Conservation (phyloP, 1,140 invertebrate species). For the Parapsyche elsis region DNA sequence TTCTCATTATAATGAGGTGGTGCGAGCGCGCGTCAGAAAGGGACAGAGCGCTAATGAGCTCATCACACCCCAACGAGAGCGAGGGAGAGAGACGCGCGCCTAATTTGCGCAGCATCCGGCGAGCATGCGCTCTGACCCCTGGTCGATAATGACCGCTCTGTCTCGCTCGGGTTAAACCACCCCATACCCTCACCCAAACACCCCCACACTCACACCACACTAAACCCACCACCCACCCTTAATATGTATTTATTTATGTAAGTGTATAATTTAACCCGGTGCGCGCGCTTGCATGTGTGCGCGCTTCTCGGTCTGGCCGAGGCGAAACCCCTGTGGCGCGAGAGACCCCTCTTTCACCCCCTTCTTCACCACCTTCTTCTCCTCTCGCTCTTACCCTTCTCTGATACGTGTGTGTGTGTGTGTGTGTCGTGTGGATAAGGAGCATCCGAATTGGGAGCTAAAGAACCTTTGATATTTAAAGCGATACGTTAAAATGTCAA, state of each 20-base stretch:
- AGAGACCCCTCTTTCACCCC: neutral
- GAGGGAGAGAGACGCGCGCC: slow-evolving; percentile 36
- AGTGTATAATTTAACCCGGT: slow-evolving; percentile 52
- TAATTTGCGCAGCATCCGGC: slow-evolving; percentile 55
- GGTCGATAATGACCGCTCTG: slow-evolving; percentile 56
- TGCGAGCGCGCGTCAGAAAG: slow-evolving; percentile 24
- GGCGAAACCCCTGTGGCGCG: slow-evolving; percentile 11
- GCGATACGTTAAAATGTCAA: slow-evolving; percentile 4
- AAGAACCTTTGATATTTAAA: slow-evolving; percentile 22
- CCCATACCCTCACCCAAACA: slow-evolving; percentile 43
- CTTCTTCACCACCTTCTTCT: neutral
- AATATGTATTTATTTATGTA: slow-evolving; percentile 57
- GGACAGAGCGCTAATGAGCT: slow-evolving; percentile 35
- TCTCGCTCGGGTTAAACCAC: slow-evolving; percentile 53
- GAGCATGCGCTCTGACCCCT: slow-evolving; percentile 55
- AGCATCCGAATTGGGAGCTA: neutral
- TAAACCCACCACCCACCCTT: slow-evolving; percentile 45
- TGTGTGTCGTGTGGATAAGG: neutral
- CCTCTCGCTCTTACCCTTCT: neutral
- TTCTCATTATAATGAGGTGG: slow-evolving; percentile 52
- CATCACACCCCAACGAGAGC: neutral
- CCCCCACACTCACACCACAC: slow-evolving; percentile 39
- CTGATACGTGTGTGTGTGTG: slow-evolving; percentile 3
- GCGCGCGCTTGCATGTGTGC: slow-evolving; percentile 26
- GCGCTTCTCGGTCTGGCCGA: neutral